phyloP scores from a whole-genome alignment of 2,888 invertebrate species.

The Euplagia quadripunctaria region DNA sequence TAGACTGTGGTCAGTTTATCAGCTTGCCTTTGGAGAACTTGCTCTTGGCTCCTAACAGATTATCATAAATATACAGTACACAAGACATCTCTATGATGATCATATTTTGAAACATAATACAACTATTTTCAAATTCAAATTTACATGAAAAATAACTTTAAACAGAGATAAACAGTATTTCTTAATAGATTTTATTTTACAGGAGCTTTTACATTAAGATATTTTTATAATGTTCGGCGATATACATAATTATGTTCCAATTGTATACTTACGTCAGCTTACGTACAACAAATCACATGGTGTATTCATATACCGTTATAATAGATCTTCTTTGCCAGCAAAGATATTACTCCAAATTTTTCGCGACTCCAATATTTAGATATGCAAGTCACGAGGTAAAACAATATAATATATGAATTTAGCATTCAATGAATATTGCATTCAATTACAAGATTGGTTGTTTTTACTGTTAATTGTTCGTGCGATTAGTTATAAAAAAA shows the following conservation, averaged over 20 bases:
- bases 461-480: neutral
- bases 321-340: no score
- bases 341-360: neutral
- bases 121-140: neutral
- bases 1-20: neutral
- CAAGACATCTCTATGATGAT: neutral
- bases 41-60: neutral
- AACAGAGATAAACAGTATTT: neutral
- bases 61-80: neutral
- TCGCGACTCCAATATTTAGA: neutral
- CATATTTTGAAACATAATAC: neutral
- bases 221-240: neutral
- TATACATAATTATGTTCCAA: neutral
- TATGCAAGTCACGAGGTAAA: neutral
- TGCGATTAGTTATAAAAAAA: no score
- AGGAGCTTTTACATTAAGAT: neutral
- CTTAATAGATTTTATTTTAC: neutral
- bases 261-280: no score
- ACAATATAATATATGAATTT: neutral
- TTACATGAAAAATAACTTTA: neutral
- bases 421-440: neutral
- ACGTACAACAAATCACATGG: neutral
- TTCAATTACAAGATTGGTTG: no score
- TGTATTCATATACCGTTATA: no score
- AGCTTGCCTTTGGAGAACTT: no score